Evolutionary conservation across 2,113 vertebrate species (phyloP), one percentile per base, ranked within the genome.

Genomic region (Tychaedon coryphoeus): DNA sequence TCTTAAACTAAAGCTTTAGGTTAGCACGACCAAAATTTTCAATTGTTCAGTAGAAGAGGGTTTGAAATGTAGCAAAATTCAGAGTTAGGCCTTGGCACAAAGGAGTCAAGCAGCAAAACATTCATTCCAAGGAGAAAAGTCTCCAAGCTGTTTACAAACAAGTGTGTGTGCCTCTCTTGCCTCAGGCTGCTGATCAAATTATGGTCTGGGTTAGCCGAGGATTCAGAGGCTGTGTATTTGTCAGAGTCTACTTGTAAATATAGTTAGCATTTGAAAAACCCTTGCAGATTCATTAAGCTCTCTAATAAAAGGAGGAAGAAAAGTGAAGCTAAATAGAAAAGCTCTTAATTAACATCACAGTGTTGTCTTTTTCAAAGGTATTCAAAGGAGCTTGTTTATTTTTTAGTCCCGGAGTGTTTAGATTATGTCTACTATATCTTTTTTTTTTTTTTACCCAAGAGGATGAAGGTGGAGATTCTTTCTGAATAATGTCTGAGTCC

Each of bases 181-280:
- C 92, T 86, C 83, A 80, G 86, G 86, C 88, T 86, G 64, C 79
- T 86, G 83, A 77, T 54, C 31, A 57, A 58, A 80, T 83, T 58
- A 74, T 77, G 60, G 26, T 34, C 34, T 47, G 47, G 51, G 33
- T 92, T 81, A 91, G 69, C 80, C 64, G 72, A 94, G 69, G 86
- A 73, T 80, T 82, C 56, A 24, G 36, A 53, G 47, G 10, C 34
- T 92, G 0, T 36, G 31, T 14, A 48, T 82, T 91, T 77, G 7
- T 56, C 51, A 71, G 84, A n/a, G n/a, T 36, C 45, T 76, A 22
- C 51, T 73, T 53, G 40, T 75, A 82, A 94, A 85, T 87, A 47
- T 10, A 69, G 57, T 54, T 47, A 80, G 23, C 23, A 71, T 88
- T 71, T 77, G 48, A 71, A 92, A 90, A 94, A 70, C 36, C 43